phyloP scores from a whole-genome alignment of 2,888 invertebrate genomes.

The Cheilosia scutellata region DNA sequence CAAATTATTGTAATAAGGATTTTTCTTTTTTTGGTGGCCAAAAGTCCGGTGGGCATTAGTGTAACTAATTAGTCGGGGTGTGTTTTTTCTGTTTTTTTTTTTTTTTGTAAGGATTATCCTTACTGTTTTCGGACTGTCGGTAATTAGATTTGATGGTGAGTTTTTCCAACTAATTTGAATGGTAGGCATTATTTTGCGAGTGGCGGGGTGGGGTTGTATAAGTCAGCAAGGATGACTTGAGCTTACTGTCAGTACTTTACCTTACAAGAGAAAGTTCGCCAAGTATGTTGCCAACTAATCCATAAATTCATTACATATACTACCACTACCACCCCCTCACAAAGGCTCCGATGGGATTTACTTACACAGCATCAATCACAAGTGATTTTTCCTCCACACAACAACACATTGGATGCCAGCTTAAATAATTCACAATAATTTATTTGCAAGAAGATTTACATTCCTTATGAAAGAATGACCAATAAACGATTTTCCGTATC shows the following conservation, averaged over 20 bases:
- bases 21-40: conserved; percentile 17
- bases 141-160: conserved; percentile 29
- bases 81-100: not conserved
- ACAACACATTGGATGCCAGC: not conserved
- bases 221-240: too few relatives aligned
- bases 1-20: conserved; percentile 41
- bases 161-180: conserved; percentile 12
- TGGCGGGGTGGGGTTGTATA: too few relatives aligned
- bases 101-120: conserved; percentile 34
- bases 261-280: too few relatives aligned
- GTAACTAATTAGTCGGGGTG: conserved; percentile 17
- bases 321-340: too few relatives aligned
- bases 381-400: not conserved
- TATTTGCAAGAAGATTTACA: conserved; percentile 34
- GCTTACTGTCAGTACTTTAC: too few relatives aligned
- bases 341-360: not conserved
- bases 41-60: conserved; percentile 25
- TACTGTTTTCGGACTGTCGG: conserved; percentile 11
- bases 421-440: conserved; percentile 34
- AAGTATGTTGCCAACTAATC: too few relatives aligned
- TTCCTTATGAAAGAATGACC: conserved; percentile 24
- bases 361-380: conserved; percentile 33
- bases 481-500: not conserved
- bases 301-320: too few relatives aligned
- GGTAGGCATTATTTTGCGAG: not conserved